These are phyloP conservation scores for Columba guinea DNA, from an alignment of 2,797 vertebrate genomes.

Conservation along the genomic window DNA sequence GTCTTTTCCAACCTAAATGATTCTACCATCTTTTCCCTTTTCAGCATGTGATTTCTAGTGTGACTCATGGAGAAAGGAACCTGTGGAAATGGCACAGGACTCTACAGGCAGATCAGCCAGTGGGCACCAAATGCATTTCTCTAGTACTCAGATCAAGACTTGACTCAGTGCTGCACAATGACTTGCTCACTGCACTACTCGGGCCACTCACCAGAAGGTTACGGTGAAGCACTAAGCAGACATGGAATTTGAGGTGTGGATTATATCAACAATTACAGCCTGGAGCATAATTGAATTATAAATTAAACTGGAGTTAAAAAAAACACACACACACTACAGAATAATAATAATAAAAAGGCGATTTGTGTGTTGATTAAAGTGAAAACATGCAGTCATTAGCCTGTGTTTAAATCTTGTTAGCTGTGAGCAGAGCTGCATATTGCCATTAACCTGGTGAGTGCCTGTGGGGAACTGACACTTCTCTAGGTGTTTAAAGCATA, in stretches of 20 bases:
- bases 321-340: neutral
- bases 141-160: neutral
- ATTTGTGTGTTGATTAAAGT: slow-evolving; percentile 69
- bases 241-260: slow-evolving; percentile 40
- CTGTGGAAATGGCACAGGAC: neutral
- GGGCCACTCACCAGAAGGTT: neutral
- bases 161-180: neutral
- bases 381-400: slow-evolving; percentile 74
- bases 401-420: slow-evolving; percentile 72
- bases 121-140: neutral
- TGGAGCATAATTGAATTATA: slow-evolving; percentile 73
- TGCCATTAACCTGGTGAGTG: slow-evolving; percentile 62
- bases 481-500: neutral
- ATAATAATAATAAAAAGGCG: slow-evolving; percentile 61
- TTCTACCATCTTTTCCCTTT: neutral
- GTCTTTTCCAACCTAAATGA: neutral
- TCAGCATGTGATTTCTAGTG: neutral
- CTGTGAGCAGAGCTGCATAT: slow-evolving; percentile 4
- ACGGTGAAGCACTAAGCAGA: neutral
- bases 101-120: neutral
- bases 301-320: slow-evolving; percentile 62
- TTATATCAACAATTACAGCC: slow-evolving; percentile 68
- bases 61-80: rapidly evolving
- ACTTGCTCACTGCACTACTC: neutral
- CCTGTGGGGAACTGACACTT: slow-evolving; percentile 9